Evolutionary conservation across 2,888 invertebrate species (phyloP).

Genomic region (Zygaena filipendulae): DNA sequence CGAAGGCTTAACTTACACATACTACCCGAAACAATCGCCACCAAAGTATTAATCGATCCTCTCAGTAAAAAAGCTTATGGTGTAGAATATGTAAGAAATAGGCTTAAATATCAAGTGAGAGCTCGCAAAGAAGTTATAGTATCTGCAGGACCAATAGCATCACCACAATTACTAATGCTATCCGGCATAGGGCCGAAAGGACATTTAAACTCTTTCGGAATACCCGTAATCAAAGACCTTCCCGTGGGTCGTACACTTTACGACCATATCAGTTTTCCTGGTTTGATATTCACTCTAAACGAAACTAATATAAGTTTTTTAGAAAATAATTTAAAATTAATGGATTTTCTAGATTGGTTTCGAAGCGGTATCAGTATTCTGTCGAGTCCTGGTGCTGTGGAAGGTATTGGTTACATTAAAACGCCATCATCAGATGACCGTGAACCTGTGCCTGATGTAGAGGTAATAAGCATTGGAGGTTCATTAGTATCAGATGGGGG

Average conservation of each 20-base stretch:
- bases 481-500: constrained; percentile 45
- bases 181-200: constrained; percentile 76
- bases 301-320: constrained; percentile 27
- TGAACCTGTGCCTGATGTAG: constrained; percentile 74
- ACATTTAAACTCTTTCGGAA: constrained; percentile 62
- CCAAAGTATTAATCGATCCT: constrained; percentile 62
- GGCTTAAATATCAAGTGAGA: constrained; percentile 41
- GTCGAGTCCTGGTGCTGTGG: constrained; percentile 68
- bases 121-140: constrained; percentile 77
- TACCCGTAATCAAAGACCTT: constrained; percentile 66
- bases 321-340: constrained; percentile 26
- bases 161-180: constrained; percentile 85
- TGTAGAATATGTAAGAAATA: constrained; percentile 59
- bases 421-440: constrained; percentile 60
- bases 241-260: constrained; percentile 73
- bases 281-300: constrained; percentile 72
- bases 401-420: constrained; percentile 72
- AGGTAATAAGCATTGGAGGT: constrained; percentile 73
- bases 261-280: constrained; percentile 72
- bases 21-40: constrained; percentile 61
- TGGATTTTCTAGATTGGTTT: constrained; percentile 28
- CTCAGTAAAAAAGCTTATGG: constrained; percentile 58
- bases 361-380: constrained; percentile 49
- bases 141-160: constrained; percentile 81
- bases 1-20: constrained; percentile 68